phyloP scores from a whole-genome alignment of 2,113 vertebrate genomes.

The Struthidea cinerea region DNA sequence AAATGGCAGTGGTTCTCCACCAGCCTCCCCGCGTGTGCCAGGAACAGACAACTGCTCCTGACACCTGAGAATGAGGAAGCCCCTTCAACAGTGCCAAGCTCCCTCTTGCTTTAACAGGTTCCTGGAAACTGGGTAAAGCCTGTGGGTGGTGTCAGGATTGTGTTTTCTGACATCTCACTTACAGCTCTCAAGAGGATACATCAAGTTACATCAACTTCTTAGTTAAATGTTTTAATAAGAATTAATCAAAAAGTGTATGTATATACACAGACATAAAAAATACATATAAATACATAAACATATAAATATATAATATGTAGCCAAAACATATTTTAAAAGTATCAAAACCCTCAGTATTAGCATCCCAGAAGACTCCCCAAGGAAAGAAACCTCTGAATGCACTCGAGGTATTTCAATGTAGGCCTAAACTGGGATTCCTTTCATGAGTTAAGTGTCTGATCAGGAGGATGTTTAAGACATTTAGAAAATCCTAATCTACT shows the following conservation, averaged over 20 bases:
- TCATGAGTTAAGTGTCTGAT: neutral
- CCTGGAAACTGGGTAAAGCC: neutral
- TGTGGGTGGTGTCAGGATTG: neutral
- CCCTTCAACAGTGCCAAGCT: neutral
- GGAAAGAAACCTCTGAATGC: neutral
- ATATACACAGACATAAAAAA: neutral
- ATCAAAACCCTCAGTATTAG: neutral
- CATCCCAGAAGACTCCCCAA: neutral
- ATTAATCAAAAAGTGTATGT: neutral
- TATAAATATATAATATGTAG: neutral
- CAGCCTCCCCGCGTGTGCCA: neutral
- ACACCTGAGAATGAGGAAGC: neutral
- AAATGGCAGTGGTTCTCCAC: neutral
- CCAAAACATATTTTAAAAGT: neutral
- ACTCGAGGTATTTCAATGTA: neutral
- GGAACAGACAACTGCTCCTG: neutral
- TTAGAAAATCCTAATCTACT: neutral
- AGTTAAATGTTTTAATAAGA: neutral
- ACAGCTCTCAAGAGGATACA: neutral
- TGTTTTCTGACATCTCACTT: neutral
- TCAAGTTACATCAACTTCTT: neutral
- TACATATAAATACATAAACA: neutral
- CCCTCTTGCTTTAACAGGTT: neutral
- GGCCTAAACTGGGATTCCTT: neutral
- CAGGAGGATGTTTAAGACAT: neutral